phyloP scores from a whole-genome alignment of 2,113 vertebrate genomes.

The Eleginops maclovinus region DNA sequence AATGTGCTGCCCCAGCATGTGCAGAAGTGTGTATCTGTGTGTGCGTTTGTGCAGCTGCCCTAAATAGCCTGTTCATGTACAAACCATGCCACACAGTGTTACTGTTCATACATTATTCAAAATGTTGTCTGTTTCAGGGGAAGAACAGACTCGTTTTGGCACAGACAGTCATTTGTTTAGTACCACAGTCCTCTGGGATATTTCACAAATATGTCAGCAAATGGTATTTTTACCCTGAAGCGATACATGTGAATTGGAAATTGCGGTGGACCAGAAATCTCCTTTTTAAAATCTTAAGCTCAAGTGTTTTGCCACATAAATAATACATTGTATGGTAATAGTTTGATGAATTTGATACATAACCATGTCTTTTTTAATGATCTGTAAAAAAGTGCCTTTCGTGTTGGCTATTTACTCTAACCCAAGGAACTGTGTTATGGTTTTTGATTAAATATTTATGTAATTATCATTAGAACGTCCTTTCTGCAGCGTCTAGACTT shows the following conservation, averaged over 20 bases:
- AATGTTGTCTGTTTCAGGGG: conserved; percentile 5
- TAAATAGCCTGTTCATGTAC: conserved; percentile 14
- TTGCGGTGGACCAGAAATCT: conserved; percentile 7
- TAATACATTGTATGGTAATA: not conserved
- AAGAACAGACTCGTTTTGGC: conserved; percentile 9
- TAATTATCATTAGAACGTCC: conserved; percentile 1
- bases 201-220: conserved; percentile 16
- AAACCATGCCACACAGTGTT: conserved; percentile 22
- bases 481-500: too few species aligned
- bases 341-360: not conserved
- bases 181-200: conserved; percentile 14
- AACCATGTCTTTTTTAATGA: not conserved
- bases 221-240: conserved; percentile 1
- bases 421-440: not conserved
- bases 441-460: not conserved
- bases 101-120: conserved; percentile 26
- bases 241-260: conserved; percentile 20
- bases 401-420: not conserved
- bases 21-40: not conserved
- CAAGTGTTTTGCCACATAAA: conserved; percentile 9
- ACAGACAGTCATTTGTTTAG: conserved; percentile 17
- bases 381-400: not conserved
- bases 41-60: conserved; percentile 22
- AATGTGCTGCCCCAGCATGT: conserved; percentile 14
- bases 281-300: conserved; percentile 19